phyloP scores from a whole-genome alignment of 1,140 invertebrate species.

The Panonychus citri region DNA sequence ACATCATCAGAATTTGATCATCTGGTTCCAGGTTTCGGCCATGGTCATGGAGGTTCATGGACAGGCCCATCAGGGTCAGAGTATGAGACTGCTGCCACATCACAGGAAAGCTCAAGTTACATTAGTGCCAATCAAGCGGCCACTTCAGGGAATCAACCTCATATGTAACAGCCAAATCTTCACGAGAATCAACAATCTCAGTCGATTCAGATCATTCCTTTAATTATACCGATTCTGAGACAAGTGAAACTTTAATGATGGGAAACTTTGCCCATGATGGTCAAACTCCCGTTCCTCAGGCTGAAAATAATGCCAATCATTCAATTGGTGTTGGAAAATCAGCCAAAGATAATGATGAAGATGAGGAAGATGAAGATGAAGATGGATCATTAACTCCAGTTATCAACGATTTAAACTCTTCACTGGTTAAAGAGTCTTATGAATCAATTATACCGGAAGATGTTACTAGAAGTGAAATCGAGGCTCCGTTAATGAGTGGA shows the following conservation, averaged over 20 bases:
- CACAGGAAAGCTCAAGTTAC: slow-evolving; percentile 49
- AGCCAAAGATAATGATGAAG: slow-evolving; percentile 1
- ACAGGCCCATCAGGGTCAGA: slow-evolving; percentile 36
- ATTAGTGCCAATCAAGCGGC: slow-evolving; percentile 32
- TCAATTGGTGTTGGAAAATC: slow-evolving; percentile 12
- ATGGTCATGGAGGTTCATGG: slow-evolving; percentile 20
- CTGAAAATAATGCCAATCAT: slow-evolving; percentile 17
- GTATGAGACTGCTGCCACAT: slow-evolving; percentile 62
- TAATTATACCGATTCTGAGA: slow-evolving; percentile 55
- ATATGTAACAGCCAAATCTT: slow-evolving; percentile 58
- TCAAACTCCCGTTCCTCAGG: too few relatives aligned
- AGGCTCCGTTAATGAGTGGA: slow-evolving; percentile 12
- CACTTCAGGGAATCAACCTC: slow-evolving; percentile 35
- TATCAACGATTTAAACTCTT: neutral
- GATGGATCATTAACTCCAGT: slow-evolving; percentile 22
- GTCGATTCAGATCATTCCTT: slow-evolving; percentile 63
- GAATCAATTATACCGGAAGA: slow-evolving; percentile 26
- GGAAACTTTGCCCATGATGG: slow-evolving; percentile 5
- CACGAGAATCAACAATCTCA: slow-evolving; percentile 64
- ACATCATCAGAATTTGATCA: slow-evolving; percentile 67
- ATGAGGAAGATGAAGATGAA: slow-evolving; percentile 5
- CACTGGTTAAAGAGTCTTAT: slow-evolving; percentile 27
- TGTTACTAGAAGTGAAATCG: slow-evolving; percentile 19
- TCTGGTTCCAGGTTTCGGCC: neutral
- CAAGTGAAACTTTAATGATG: slow-evolving; percentile 65